Conservation (phyloP, 1,140 invertebrate species). For the Dryas iulia region DNA sequence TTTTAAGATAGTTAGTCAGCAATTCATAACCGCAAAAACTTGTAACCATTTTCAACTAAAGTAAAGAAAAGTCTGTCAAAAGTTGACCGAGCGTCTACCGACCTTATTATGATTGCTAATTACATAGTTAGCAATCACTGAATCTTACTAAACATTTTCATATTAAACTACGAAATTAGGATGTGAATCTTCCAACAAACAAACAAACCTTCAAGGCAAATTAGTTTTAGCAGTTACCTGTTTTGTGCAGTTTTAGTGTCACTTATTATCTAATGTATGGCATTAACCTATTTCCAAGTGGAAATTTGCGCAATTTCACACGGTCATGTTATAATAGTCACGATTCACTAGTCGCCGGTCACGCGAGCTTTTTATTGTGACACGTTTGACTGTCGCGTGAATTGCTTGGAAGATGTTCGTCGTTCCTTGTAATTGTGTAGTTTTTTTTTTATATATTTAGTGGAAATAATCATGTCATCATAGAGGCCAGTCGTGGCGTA, state of each 20-base stretch:
- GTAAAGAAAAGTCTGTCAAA: neutral
- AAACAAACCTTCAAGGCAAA: neutral
- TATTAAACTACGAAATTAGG: neutral
- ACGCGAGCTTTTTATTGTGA: neutral
- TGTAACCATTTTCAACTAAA: neutral
- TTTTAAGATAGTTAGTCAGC: too few species aligned
- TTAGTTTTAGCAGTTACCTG: neutral
- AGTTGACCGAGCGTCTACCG: neutral
- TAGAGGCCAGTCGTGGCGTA: too few species aligned
- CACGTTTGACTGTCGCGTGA: neutral
- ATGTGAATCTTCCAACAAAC: neutral
- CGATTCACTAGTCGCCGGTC: neutral
- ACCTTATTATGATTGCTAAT: neutral
- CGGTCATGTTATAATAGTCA: neutral
- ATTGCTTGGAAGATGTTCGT: neutral
- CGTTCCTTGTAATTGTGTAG: neutral
- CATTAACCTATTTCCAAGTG: conserved; percentile 1
- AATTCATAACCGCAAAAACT: too few species aligned
- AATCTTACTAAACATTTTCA: neutral
- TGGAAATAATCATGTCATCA: too few species aligned
- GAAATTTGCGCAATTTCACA: conserved; percentile 2
- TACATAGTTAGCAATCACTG: neutral
- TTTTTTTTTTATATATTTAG: neutral
- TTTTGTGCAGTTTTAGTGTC: neutral
- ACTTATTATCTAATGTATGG: neutral